Evolutionary conservation across 2,113 vertebrate species (phyloP).

Genomic region (Alexandromys fortis): DNA sequence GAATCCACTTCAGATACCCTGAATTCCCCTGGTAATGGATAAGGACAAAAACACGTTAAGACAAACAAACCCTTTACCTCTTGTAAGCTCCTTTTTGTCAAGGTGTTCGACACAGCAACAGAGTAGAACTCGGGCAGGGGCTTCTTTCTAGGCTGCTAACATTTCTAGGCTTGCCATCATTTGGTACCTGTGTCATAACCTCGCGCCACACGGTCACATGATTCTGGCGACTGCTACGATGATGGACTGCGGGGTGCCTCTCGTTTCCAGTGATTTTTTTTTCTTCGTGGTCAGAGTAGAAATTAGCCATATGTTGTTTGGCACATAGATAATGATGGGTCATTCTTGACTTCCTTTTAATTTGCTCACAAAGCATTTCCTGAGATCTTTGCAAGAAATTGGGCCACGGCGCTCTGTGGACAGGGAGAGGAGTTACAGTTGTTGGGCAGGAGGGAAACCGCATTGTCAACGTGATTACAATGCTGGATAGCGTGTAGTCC

Average conservation of each 20-base stretch:
- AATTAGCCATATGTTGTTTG: neutral
- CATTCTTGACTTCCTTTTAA: conserved; percentile 43
- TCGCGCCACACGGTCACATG: neutral
- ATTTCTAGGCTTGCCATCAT: too few relatives aligned
- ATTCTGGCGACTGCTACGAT: neutral
- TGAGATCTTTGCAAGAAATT: conserved; percentile 47
- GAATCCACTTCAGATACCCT: neutral
- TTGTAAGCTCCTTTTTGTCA: neutral
- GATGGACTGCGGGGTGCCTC: accelerated
- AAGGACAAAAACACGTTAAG: neutral
- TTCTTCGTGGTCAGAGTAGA: neutral
- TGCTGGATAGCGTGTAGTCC: neutral
- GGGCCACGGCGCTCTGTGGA: neutral
- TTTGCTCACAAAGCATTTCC: conserved; percentile 64
- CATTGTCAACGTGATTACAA: conserved; percentile 32
- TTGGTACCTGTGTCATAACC: neutral
- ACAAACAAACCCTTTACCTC: neutral
- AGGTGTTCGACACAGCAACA: too few relatives aligned
- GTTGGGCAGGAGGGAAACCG: conserved; percentile 24
- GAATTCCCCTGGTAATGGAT: neutral
- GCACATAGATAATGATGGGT: conserved; percentile 40
- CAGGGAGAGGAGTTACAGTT: conserved; percentile 32
- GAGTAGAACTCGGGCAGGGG: neutral
- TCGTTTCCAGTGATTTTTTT: neutral
- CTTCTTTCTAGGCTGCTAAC: neutral